These are phyloP conservation scores for Heliopora coerulea DNA, from an alignment of 92 coral and sea anemone species.

Conservation along the genomic window DNA sequence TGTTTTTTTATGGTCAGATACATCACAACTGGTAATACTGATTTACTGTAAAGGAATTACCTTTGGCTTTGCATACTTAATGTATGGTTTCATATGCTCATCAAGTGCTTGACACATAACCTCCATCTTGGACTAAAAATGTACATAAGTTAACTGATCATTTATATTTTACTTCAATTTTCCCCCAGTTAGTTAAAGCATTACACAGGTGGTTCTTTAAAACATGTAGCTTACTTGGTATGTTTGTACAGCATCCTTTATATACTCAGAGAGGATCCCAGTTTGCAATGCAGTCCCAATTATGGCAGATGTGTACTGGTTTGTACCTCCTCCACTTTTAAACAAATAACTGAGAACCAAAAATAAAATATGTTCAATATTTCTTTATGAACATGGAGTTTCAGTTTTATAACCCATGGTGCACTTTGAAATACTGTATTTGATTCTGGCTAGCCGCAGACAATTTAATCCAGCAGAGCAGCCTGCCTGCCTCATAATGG, in stretches of 20 bases:
- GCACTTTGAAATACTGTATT: too few relatives aligned
- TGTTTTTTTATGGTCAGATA: too few relatives aligned
- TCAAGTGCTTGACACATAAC: slow-evolving; percentile 80
- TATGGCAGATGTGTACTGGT: slow-evolving; percentile 85
- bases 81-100: slow-evolving; percentile 59
- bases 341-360: slow-evolving; percentile 41
- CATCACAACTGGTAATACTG: too few relatives aligned
- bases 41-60: too few relatives aligned
- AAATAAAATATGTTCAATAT: neutral
- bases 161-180: too few relatives aligned
- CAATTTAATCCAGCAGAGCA: too few relatives aligned
- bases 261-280: slow-evolving; percentile 67
- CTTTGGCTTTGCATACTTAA: slow-evolving; percentile 61
- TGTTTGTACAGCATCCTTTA: slow-evolving; percentile 46
- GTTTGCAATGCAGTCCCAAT: slow-evolving; percentile 72
- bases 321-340: slow-evolving; percentile 79
- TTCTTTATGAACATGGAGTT: too few relatives aligned
- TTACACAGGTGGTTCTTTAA: neutral
- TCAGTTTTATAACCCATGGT: too few relatives aligned
- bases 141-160: too few relatives aligned
- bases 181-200: neutral
- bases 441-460: too few relatives aligned
- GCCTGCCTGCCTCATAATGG: too few relatives aligned
- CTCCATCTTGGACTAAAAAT: slow-evolving; percentile 51
- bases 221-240: slow-evolving; percentile 34